Conservation (phyloP, 1,140 invertebrate genomes). For the Achatina immaculata region DNA sequence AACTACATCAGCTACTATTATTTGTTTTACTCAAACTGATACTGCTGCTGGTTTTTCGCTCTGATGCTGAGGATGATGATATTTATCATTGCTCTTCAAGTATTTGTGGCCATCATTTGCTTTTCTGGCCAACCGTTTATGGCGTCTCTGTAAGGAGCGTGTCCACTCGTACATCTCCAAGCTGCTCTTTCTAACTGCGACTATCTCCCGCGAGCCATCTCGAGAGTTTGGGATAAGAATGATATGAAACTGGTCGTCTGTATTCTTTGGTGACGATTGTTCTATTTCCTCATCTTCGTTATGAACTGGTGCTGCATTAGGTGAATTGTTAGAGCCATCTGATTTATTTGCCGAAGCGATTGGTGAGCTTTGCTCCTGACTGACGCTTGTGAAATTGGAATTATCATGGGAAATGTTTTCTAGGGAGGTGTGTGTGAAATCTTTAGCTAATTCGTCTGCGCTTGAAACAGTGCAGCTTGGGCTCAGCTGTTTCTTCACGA, state of each 20-base stretch:
- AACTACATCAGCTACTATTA: no score
- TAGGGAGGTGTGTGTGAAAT: background rate
- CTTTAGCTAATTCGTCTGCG: background rate
- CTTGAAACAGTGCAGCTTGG: background rate
- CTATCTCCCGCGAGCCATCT: background rate
- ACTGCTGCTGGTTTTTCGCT: no score
- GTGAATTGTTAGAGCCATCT: background rate
- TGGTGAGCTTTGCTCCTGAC: background rate
- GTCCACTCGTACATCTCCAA: slow-evolving; percentile 34
- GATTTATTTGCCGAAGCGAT: no score
- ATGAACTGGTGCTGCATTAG: no score
- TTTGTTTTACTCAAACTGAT: no score
- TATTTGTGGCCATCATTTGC: background rate
- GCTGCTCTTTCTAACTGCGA: slow-evolving; percentile 32
- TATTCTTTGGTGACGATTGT: background rate
- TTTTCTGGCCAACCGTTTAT: slow-evolving; percentile 16
- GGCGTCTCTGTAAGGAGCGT: slow-evolving; percentile 18
- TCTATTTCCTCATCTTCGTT: background rate
- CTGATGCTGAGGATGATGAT: no score
- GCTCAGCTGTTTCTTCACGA: background rate
- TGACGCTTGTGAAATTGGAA: background rate
- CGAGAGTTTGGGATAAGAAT: background rate
- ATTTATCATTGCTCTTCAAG: background rate
- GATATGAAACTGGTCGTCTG: background rate
- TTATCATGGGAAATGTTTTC: background rate